Percentiles rank a stretch among this genome's conserved stretches.
Conservation (phyloP, 1,140 invertebrate species). For the Drosophila tropicalis region DNA sequence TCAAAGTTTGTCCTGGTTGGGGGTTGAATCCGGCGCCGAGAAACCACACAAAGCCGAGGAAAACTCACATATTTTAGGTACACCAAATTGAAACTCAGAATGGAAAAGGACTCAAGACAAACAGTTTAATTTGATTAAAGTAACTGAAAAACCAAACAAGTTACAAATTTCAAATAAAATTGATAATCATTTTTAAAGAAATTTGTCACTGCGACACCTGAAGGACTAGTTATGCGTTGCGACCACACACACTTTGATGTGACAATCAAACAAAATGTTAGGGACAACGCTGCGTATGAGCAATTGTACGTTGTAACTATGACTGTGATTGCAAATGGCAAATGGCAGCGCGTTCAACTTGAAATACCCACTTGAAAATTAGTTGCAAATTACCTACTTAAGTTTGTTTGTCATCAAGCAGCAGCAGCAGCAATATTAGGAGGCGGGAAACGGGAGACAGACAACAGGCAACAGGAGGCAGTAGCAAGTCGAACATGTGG, state of each 20-base stretch:
- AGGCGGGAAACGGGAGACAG: not conserved
- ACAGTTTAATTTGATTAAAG: not conserved
- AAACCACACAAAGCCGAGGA: not conserved
- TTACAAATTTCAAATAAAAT: too few species aligned
- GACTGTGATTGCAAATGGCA: constrained; percentile 31
- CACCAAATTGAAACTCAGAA: not conserved
- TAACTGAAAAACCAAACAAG: not conserved
- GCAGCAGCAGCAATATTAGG: not conserved
- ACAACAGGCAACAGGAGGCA: constrained; percentile 1
- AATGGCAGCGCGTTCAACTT: constrained; percentile 43
- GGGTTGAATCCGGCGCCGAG: not conserved
- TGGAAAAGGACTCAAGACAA: not conserved
- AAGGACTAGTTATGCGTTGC: constrained; percentile 22
- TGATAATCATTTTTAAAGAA: too few species aligned
- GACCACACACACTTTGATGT: constrained; percentile 12
- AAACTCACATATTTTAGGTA: not conserved
- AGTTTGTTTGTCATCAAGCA: constrained; percentile 65
- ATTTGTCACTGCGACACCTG: constrained; percentile 26
- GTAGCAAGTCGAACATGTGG: constrained; percentile 51
- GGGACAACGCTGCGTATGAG: constrained; percentile 66
- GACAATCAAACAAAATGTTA: not conserved
- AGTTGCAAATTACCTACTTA: constrained; percentile 81
- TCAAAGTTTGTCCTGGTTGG: constrained; percentile 27
- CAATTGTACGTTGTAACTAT: constrained; percentile 46
- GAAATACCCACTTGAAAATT: constrained; percentile 71